Percentiles rank a stretch among this genome's conserved stretches.
phyloP scores from a whole-genome alignment of 2,797 vertebrate species.

The Dallia pectoralis region DNA sequence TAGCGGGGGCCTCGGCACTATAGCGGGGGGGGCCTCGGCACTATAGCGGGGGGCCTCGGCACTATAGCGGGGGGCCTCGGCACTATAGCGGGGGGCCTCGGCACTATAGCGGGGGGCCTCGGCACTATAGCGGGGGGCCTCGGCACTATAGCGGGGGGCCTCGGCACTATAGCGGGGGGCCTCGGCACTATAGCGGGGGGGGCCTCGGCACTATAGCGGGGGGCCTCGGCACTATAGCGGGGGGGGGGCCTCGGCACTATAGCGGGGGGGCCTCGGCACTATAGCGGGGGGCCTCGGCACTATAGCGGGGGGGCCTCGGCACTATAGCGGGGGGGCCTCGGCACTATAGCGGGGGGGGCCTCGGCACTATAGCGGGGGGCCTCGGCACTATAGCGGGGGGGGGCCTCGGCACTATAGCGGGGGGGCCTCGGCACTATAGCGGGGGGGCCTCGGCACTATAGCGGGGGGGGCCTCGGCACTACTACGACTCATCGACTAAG shows the following conservation, averaged over 20 bases:
- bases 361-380: neutral
- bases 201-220: neutral
- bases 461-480: too few species aligned
- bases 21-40: neutral
- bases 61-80: neutral
- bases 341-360: neutral
- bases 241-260: neutral
- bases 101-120: too few species aligned
- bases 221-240: neutral
- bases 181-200: neutral
- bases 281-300: neutral
- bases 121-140: neutral
- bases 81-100: neutral
- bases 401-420: neutral
- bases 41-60: neutral
- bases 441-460: neutral
- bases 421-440: neutral
- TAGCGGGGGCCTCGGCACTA: neutral
- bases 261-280: neutral
- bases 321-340: neutral
- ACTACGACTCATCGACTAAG: neutral
- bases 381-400: neutral
- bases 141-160: too few species aligned
- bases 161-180: neutral
- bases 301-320: neutral